A percentile compares a stretch with the other conserved stretches of the same genome.
Evolutionary conservation across 2,113 vertebrate species (phyloP).

Genomic region (Malurus melanocephalus): DNA sequence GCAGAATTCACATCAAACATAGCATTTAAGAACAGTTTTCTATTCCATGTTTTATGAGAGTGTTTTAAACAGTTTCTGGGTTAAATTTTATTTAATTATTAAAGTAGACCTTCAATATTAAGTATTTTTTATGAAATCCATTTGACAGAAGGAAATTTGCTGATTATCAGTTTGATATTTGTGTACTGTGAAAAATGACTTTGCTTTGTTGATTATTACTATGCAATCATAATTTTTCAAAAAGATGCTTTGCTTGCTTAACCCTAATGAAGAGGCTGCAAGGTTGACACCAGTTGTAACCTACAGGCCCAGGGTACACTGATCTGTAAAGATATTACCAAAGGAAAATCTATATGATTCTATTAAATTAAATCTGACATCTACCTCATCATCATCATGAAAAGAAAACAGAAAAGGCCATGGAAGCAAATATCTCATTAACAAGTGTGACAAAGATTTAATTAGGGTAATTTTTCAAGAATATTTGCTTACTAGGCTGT

Average conservation of each 20-base stretch:
- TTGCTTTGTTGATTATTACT: conserved; percentile 23
- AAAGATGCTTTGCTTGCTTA: conserved; percentile 23
- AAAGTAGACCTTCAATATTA: not conserved
- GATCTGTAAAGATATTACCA: conserved; percentile 33
- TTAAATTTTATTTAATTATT: conserved; percentile 22
- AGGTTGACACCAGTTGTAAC: conserved; percentile 6
- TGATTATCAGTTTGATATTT: not conserved
- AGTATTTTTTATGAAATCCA: not conserved
- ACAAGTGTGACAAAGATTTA: conserved; percentile 38
- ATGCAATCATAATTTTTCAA: conserved; percentile 61
- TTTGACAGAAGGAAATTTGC: not conserved
- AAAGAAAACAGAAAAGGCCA: conserved; percentile 41
- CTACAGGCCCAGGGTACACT: conserved; percentile 2
- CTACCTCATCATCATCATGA: conserved; percentile 7
- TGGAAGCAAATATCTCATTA: conserved; percentile 46
- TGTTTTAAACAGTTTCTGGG: not conserved
- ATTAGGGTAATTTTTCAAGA: conserved; percentile 54
- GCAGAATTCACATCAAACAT: conserved; percentile 32
- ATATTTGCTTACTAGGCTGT: conserved; percentile 2
- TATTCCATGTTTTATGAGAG: not conserved
- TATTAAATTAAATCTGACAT: conserved; percentile 61
- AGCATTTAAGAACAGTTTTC: not conserved
- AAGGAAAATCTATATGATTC: conserved; percentile 62
- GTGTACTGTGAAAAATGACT: not conserved
- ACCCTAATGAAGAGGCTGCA: not conserved